Percentiles rank a stretch among this genome's conserved stretches.
These are phyloP conservation scores for Picathartes gymnocephalus DNA, from an alignment of 2,113 vertebrate genomes.

Conservation along the genomic window DNA sequence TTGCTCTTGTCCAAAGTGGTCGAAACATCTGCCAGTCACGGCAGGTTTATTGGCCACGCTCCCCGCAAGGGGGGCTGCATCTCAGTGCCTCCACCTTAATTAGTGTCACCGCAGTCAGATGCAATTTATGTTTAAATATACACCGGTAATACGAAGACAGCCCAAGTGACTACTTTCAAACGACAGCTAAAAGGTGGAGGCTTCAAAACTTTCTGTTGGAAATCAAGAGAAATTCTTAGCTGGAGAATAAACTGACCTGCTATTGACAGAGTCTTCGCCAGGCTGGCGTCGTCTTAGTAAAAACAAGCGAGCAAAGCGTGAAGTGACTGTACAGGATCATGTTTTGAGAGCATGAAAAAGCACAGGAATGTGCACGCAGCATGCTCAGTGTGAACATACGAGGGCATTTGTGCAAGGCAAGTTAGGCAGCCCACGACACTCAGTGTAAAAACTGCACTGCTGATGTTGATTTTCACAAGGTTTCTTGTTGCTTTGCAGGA, in stretches of 20 bases:
- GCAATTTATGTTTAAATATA: conserved; percentile 70
- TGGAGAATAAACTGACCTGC: background rate
- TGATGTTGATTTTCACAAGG: background rate
- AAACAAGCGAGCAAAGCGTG: background rate
- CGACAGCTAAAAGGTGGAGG: conserved; percentile 13
- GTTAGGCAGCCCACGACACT: background rate
- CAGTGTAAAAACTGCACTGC: fast-evolving
- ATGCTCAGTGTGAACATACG: background rate
- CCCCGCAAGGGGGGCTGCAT: conserved; percentile 55
- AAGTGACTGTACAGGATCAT: background rate
- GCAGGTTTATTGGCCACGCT: conserved; percentile 46
- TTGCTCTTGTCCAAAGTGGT: conserved; percentile 38
- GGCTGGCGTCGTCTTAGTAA: fast-evolving
- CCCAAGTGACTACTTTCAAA: conserved; percentile 43
- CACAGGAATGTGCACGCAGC: background rate
- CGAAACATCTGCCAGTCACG: conserved; percentile 66
- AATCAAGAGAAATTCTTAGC: background rate
- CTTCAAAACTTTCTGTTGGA: conserved; percentile 26
- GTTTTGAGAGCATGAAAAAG: background rate
- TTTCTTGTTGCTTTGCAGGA: background rate
- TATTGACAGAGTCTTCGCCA: background rate
- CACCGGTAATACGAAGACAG: conserved; percentile 53
- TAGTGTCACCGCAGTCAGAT: conserved; percentile 72
- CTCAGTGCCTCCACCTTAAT: conserved; percentile 61
- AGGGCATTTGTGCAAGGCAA: background rate